Percentiles rank a stretch among this genome's conserved stretches.
Evolutionary conservation across 1,140 invertebrate species (phyloP).

Genomic region (Oreohelix idahoensis): DNA sequence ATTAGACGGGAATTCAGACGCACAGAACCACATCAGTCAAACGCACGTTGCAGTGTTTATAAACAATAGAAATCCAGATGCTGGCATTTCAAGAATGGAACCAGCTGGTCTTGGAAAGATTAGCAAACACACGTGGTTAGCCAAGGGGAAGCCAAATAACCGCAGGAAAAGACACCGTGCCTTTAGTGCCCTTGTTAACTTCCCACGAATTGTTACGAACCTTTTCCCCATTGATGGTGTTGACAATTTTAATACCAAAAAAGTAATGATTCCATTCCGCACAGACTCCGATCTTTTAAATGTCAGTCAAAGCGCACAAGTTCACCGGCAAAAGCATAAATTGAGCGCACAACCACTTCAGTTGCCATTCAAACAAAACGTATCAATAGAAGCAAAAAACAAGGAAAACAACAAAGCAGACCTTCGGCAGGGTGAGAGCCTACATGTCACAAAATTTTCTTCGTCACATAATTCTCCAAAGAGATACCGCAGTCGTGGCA

Average conservation of each 20-base stretch:
- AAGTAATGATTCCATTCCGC: too few species aligned
- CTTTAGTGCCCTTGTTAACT: neutral
- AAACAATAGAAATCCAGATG: neutral
- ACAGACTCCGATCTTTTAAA: neutral
- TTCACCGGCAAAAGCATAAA: neutral
- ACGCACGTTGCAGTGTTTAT: too few species aligned
- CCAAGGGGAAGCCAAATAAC: neutral
- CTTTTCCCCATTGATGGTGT: too few species aligned
- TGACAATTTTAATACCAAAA: too few species aligned
- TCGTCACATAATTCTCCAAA: neutral
- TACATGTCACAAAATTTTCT: neutral
- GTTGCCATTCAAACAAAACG: neutral
- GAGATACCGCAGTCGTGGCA: neutral
- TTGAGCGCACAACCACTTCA: neutral
- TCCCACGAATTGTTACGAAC: too few species aligned
- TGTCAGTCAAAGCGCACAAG: neutral
- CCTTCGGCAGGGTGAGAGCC: neutral
- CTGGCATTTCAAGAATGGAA: neutral
- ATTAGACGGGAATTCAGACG: too few species aligned
- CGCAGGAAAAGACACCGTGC: neutral
- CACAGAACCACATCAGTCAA: neutral
- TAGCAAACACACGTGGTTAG: too few species aligned
- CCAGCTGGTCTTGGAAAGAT: neutral
- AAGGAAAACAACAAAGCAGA: neutral
- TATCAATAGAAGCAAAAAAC: neutral